Evolutionary conservation across 1,140 invertebrate species (phyloP), one percentile per base, ranked within the genome.

Genomic region (Procambarus clarkii): DNA sequence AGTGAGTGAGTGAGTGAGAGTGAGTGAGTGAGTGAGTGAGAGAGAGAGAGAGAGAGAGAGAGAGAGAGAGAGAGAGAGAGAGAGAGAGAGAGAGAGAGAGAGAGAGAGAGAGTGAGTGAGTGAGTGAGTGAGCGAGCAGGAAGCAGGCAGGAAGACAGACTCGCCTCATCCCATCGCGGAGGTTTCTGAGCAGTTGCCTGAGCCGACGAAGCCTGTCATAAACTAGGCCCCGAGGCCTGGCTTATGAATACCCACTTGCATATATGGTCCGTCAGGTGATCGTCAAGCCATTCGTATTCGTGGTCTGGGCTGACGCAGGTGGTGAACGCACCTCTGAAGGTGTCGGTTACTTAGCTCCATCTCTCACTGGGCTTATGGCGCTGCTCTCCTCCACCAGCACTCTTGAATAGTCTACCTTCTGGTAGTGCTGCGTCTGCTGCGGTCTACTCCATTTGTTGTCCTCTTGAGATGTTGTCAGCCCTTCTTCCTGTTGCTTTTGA

Each of bases 211-310:
- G 34, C n/a, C 46, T 48, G 34, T 74, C 69, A 34, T 74, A 74
- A 74, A 74, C 3, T 3, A 5, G 69, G 5, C 34, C 69, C 69
- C 24, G n/a, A 74, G 69, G 69, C 69, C 34, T 24, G 69, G n/a
- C 34, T 74, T 74, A 74, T 74, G 69, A 34, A 74, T 74, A 74
- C 24, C 24, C 69, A 34, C 24, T 11, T 8, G 21, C 69, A 9
- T 74, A 74, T 74, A 74, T 21, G 69, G 69, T 74, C n/a, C n/a
- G 69, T 74, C n/a, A 74, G n/a, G n/a, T 74, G 69, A 74, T 74
- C n/a, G 69, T 74, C 69, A 34, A 34, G 50, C 69, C n/a, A 74
- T 34, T 74, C n/a, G 69, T 74, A 11, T 34, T 34, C n/a, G 69
- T 74, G 69, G 69, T 34, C 24, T 15, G 64, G 44, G 4, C 34